Base-by-base conservation (phyloP, 2,888 invertebrate genomes). In the Papilio gigon region DNA sequence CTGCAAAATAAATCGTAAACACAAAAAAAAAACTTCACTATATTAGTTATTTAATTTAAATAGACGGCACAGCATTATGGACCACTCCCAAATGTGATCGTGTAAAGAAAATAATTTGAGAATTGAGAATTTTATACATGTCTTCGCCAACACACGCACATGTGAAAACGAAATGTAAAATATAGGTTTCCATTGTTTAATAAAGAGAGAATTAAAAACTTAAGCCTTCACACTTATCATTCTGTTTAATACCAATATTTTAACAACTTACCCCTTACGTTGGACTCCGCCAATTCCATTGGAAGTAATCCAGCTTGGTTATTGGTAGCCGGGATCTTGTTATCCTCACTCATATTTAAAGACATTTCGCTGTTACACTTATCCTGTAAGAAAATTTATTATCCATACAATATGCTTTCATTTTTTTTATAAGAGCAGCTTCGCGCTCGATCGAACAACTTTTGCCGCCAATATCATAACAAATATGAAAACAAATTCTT, bases 201-300 rank as follows among this genome's bases (percentile, higher is more conserved):
- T n/a, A n/a, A n/a, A n/a, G n/a, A n/a, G n/a, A n/a, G n/a, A n/a
- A n/a, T n/a, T n/a, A n/a, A n/a, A n/a, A n/a, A n/a, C n/a, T n/a
- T n/a, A n/a, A n/a, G n/a, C n/a, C n/a, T n/a, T n/a, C n/a, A n/a
- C n/a, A n/a, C n/a, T n/a, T n/a, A n/a, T n/a, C n/a, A n/a, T n/a
- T n/a, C n/a, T n/a, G n/a, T n/a, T n/a, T n/a, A n/a, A n/a, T n/a
- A n/a, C n/a, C n/a, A n/a, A n/a, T n/a, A n/a, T n/a, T n/a, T 27
- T 20, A 20, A 40, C 4, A n/a, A 25, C 27, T 74, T 83, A 85
- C 84, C 82, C 71, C 80, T 81, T 71, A 71, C 74, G 40, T 82
- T 84, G 44, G 86, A 76, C 77, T 92, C 91, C n/a, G 91, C 90
- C 53, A 92, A 75, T 73, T 86, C 86, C 89, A 90, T 89, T 1